Evolutionary conservation across 2,797 vertebrate species (phyloP), one percentile per base, ranked within the genome.

Genomic region (Myioborus melanocephalus): DNA sequence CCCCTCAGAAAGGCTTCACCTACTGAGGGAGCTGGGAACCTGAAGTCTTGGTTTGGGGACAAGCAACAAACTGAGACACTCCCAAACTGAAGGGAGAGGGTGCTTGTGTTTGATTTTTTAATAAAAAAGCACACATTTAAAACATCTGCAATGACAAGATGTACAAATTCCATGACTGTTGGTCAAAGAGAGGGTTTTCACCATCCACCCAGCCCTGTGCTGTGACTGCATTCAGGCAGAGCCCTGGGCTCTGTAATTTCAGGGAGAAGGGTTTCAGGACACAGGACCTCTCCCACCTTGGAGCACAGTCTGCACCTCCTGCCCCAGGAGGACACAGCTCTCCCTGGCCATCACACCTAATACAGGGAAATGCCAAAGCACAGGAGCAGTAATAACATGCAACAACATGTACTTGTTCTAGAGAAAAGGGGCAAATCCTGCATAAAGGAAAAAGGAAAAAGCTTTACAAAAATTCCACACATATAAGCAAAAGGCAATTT

Each of bases 341-440:
- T 41, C 23, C n/a, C 32, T 26, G 35, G 13, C 32, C 69, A 11
- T 10, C 0, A 0, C 47, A 47, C 9, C 30, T 30, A 24, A 28
- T 3, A 8, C 5, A 43, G 11, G 22, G 71, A 64, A 75, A 46
- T 30, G 11, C 47, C 34, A 66, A 44, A 41, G 56, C 57, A 71
- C 49, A 83, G 34, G 26, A 77, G 47, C 70, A 87, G 0, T 26
- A 71, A 50, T 1, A 44, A 61, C n/a, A 34, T 8, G 18, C 28
- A 86, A 24, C 50, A 28, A 3, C 18, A 12, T 7, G 3, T 3
- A 37, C 20, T 8, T 37, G 8, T 43, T 57, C 30, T 23, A 60
- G 89, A 92, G 46, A 65, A 71, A 87, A 82, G 81, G 56, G 14
- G 14, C 39, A 69, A 92, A 66, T n/a, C 32, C 34, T 76, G 20